A percentile compares a stretch with the other conserved stretches of the same genome.
Conservation (phyloP, 2,113 vertebrate genomes). For the Passer montanus region DNA sequence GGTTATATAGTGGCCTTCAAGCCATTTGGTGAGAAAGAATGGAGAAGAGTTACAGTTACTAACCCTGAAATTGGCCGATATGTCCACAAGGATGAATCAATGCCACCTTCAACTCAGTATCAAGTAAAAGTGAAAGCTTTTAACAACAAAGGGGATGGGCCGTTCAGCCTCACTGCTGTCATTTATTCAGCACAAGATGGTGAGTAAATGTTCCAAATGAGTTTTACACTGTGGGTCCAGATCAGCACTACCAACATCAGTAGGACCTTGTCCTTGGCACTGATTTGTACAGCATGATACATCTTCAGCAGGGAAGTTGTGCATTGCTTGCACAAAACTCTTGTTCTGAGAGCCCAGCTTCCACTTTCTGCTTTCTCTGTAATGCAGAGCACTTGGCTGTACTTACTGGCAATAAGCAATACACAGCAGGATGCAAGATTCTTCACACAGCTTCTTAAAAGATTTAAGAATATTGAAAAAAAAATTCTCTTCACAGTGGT, state of each 20-base stretch:
- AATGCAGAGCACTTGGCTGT: not conserved
- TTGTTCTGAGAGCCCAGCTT: not conserved
- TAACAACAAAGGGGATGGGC: constrained; percentile 91
- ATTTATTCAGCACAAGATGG: constrained; percentile 91
- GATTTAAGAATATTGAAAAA: not conserved
- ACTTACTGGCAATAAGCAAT: not conserved
- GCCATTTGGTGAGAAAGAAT: constrained; percentile 78
- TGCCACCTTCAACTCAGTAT: constrained; percentile 84
- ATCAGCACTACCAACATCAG: not conserved
- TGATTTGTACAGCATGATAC: not conserved
- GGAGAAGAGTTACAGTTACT: constrained; percentile 89
- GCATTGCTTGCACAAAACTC: not conserved
- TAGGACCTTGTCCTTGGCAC: not conserved
- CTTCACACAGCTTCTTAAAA: not conserved
- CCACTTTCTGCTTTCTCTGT: not conserved
- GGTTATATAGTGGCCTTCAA: constrained; percentile 96
- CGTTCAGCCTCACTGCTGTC: constrained; percentile 85
- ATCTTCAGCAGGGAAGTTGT: not conserved
- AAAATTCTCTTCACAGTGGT: not conserved
- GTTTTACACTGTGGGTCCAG: not conserved
- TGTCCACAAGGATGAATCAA: constrained; percentile 89
- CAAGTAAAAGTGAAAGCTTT: constrained; percentile 96
- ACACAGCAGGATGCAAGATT: not conserved
- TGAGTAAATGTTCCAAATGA: constrained; percentile 65
- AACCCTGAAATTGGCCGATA: constrained; percentile 86